A percentile compares a stretch with the other conserved stretches of the same genome.
These are phyloP conservation scores for Dasyornis broadbenti DNA, from an alignment of 2,113 vertebrate species.

Conservation along the genomic window DNA sequence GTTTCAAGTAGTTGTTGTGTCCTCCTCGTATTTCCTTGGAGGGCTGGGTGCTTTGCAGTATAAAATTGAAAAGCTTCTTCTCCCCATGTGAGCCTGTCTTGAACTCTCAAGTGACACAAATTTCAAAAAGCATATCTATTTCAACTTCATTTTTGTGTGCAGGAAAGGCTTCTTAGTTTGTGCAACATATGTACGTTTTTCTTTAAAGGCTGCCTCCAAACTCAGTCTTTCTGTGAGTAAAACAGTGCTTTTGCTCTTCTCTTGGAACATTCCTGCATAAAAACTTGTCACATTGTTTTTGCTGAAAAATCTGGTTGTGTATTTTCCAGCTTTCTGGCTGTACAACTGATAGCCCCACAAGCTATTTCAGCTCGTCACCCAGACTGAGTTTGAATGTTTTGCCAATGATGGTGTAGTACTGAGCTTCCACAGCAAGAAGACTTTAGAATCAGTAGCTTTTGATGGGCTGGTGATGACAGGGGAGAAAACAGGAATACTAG, in stretches of 20 bases:
- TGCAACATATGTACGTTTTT: not conserved
- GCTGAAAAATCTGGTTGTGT: not conserved
- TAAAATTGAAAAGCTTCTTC: constrained; percentile 1
- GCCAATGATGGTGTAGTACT: too few species aligned
- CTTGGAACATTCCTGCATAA: not conserved
- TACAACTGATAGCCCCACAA: not conserved
- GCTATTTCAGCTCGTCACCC: not conserved
- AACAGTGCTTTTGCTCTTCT: not conserved
- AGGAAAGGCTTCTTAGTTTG: not conserved
- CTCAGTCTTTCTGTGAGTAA: not conserved
- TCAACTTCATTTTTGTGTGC: not conserved
- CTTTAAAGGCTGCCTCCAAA: not conserved
- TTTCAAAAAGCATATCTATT: not conserved
- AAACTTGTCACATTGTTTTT: not conserved
- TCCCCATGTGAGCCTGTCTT: not conserved
- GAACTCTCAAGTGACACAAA: not conserved
- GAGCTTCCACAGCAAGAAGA: not conserved
- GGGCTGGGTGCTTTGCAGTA: not conserved
- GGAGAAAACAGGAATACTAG: not conserved
- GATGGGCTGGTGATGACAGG: not conserved
- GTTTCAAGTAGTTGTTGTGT: constrained; percentile 5
- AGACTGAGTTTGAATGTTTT: not conserved
- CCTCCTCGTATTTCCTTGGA: not conserved
- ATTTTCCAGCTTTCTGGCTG: not conserved
- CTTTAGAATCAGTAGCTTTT: not conserved